These are phyloP conservation scores for Magallana angulata DNA, from an alignment of 1,140 invertebrate species.

Conservation along the genomic window DNA sequence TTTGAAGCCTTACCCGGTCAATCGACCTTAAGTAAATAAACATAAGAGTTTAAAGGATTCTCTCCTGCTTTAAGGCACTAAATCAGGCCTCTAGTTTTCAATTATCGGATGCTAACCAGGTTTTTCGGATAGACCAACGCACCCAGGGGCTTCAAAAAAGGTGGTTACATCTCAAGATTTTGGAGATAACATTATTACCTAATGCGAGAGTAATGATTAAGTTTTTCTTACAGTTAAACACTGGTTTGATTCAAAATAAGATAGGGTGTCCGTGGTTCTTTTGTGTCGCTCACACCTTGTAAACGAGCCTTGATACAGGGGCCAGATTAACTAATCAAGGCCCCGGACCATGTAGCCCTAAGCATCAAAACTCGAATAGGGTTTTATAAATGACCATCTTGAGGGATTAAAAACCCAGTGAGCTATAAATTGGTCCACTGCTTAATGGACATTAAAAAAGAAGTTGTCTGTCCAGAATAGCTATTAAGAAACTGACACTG, in stretches of 20 bases:
- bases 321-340: slow-evolving; percentile 20
- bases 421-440: slow-evolving; percentile 16
- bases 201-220: slow-evolving; percentile 36
- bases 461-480: not conserved
- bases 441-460: slow-evolving; percentile 38
- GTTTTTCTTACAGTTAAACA: slow-evolving; percentile 17
- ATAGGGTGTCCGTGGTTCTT: not conserved
- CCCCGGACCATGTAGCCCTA: not conserved
- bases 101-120: slow-evolving; percentile 22
- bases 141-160: slow-evolving; percentile 26
- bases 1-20: not conserved
- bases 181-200: slow-evolving; percentile 24
- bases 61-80: not conserved
- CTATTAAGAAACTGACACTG: slow-evolving; percentile 13
- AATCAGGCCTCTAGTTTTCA: slow-evolving; percentile 1
- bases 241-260: slow-evolving; percentile 16
- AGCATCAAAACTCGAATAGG: slow-evolving; percentile 10
- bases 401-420: slow-evolving; percentile 31
- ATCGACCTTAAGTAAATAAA: slow-evolving; percentile 6
- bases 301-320: not conserved
- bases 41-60: not conserved
- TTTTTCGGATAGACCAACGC: not conserved
- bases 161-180: slow-evolving; percentile 15
- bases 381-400: slow-evolving; percentile 36
- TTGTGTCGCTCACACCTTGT: slow-evolving; percentile 29